These are phyloP conservation scores for Atrichornis clamosus DNA, from an alignment of 2,113 vertebrate genomes.

Conservation along the genomic window DNA sequence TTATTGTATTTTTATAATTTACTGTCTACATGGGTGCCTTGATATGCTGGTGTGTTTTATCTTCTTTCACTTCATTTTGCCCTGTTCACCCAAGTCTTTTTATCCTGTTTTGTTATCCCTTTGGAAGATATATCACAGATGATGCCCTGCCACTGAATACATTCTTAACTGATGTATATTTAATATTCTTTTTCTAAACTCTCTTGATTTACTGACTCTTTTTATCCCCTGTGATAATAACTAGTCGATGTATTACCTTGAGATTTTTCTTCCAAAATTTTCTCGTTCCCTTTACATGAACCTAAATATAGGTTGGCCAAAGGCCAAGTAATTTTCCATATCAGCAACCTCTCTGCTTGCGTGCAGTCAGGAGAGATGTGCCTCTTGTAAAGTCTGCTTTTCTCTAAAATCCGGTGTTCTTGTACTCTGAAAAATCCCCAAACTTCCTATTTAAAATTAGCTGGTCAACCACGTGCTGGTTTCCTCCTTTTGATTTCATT, in stretches of 20 bases:
- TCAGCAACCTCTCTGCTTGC: constrained; percentile 47
- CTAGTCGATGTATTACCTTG: constrained; percentile 31
- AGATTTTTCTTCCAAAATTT: constrained; percentile 48
- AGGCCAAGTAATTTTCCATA: constrained; percentile 63
- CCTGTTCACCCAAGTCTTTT: neutral
- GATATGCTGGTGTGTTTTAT: neutral
- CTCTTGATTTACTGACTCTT: constrained; percentile 21
- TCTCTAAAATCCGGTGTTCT: neutral
- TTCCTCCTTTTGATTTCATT: constrained; percentile 13
- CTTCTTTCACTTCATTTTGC: neutral
- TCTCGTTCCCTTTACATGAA: constrained; percentile 5
- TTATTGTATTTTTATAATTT: neutral
- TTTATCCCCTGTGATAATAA: constrained; percentile 35
- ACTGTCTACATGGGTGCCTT: neutral
- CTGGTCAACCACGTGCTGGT: neutral
- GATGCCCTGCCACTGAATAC: neutral
- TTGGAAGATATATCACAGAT: neutral
- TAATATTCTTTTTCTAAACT: constrained; percentile 3
- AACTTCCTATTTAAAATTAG: constrained; percentile 33
- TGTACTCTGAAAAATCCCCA: constrained; percentile 15
- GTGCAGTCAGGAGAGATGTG: constrained; percentile 31
- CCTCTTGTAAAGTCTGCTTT: constrained; percentile 17
- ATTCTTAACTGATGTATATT: neutral
- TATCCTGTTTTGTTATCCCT: neutral
- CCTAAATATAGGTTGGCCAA: constrained; percentile 40